Percentiles rank a stretch among this genome's conserved stretches.
These are phyloP conservation scores for Drosophila lowei DNA, from an alignment of 1,140 invertebrate species.

Conservation along the genomic window DNA sequence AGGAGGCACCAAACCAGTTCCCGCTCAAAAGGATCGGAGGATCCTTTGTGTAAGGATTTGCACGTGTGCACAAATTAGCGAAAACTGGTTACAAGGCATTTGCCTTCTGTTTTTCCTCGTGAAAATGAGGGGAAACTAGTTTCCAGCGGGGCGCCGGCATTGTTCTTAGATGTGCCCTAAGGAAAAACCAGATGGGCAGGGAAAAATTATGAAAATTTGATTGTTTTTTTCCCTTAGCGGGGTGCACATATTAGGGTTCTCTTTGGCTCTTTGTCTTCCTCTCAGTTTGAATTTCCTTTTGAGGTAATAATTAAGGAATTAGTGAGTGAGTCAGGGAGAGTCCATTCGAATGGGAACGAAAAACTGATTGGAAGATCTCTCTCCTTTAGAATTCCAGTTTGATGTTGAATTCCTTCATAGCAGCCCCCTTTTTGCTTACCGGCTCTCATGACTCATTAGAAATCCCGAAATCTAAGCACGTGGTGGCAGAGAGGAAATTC, in stretches of 20 bases:
- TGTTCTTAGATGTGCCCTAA: conserved; percentile 46
- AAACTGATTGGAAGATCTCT: conserved; percentile 38
- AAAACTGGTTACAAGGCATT: conserved; percentile 61
- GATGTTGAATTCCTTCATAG: conserved; percentile 39
- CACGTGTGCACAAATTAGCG: conserved; percentile 78
- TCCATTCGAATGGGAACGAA: conserved; percentile 4
- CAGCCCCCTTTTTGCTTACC: conserved; percentile 8
- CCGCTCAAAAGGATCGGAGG: not conserved
- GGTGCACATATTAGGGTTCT: conserved; percentile 18
- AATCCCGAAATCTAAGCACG: conserved; percentile 30
- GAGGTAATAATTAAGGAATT: conserved; percentile 58
- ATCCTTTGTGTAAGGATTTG: conserved; percentile 67
- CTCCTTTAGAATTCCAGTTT: conserved; percentile 14
- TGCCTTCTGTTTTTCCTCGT: conserved; percentile 52
- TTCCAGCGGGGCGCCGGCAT: conserved; percentile 51
- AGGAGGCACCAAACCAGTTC: conserved; percentile 21
- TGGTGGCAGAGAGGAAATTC: conserved; percentile 32
- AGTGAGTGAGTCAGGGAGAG: conserved; percentile 25
- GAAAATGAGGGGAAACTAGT: conserved; percentile 48
- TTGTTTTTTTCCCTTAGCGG: conserved; percentile 49
- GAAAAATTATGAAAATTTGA: conserved; percentile 66
- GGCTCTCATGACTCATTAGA: conserved; percentile 30
- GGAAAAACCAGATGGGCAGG: conserved; percentile 56
- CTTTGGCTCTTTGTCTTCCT: not conserved
- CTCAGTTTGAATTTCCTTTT: conserved; percentile 48